phyloP scores from a whole-genome alignment of 2,113 vertebrate genomes.

The Perognathus longimembris region DNA sequence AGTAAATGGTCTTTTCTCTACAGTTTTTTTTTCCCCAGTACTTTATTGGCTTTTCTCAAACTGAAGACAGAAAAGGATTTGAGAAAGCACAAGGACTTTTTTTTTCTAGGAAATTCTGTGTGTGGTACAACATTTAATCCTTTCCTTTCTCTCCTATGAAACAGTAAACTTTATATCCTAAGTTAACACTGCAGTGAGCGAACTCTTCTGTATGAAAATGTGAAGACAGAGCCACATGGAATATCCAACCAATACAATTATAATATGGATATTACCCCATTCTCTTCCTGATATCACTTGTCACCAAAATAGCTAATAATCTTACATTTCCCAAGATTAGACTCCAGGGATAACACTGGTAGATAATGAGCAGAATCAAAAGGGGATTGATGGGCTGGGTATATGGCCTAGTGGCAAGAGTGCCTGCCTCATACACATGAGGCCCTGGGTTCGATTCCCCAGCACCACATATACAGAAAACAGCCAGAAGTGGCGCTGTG shows the following conservation, averaged over 20 bases:
- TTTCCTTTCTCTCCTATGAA: neutral
- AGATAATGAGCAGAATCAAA: neutral
- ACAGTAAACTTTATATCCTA: neutral
- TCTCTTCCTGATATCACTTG: neutral
- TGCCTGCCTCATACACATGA: no score
- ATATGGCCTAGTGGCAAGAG: no score
- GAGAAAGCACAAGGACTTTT: no score
- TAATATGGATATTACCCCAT: neutral
- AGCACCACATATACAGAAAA: no score
- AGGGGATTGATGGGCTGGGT: no score
- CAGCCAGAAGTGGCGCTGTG: no score
- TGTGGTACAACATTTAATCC: neutral
- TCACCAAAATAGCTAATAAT: neutral
- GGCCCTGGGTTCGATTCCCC: no score
- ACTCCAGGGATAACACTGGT: neutral
- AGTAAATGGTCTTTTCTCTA: neutral
- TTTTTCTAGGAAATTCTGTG: neutral
- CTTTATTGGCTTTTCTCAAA: neutral
- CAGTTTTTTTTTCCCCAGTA: neutral
- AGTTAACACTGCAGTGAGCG: neutral
- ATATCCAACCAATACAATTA: neutral
- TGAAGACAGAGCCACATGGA: neutral
- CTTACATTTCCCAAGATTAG: neutral
- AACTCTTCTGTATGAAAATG: neutral
- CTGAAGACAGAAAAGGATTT: neutral